These are phyloP conservation scores for Papilio helenus DNA, from an alignment of 1,140 invertebrate genomes.

Conservation along the genomic window DNA sequence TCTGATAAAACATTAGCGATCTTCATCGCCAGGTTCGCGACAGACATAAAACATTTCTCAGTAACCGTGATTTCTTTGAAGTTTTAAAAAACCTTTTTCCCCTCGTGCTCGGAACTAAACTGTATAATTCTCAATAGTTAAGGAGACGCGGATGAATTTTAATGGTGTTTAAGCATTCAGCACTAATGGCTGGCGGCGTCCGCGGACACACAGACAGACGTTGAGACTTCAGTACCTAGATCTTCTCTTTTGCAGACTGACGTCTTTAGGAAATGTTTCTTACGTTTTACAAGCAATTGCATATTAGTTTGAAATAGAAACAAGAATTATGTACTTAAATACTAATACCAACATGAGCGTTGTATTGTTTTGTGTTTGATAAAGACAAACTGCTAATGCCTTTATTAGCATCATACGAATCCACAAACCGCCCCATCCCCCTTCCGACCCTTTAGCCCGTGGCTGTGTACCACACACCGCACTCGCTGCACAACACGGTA, in stretches of 20 bases:
- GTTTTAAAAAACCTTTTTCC: constrained; percentile 4
- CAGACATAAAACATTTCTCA: not conserved
- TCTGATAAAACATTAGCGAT: not conserved
- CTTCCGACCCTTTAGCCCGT: not conserved
- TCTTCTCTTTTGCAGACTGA: too few relatives aligned
- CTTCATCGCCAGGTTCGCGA: not conserved
- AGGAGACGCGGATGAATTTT: constrained; percentile 20
- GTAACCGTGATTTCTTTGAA: not conserved
- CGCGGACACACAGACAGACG: constrained; percentile 5
- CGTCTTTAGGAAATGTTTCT: not conserved
- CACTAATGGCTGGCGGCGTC: not conserved
- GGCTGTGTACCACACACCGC: not conserved
- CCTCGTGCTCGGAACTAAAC: not conserved
- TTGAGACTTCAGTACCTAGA: not conserved
- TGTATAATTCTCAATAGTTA: constrained; percentile 28
- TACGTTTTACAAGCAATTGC: not conserved
- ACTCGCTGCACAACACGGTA: not conserved
- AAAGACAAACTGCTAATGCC: not conserved
- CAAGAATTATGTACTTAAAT: too few relatives aligned
- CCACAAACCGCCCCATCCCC: not conserved
- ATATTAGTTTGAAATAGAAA: too few relatives aligned
- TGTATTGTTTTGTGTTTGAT: not conserved
- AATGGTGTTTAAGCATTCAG: constrained; percentile 34
- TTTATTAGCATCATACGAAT: not conserved
- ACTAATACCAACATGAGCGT: too few relatives aligned